phyloP scores from a whole-genome alignment of 2,888 invertebrate species.

The Lithophane ornitopus region DNA sequence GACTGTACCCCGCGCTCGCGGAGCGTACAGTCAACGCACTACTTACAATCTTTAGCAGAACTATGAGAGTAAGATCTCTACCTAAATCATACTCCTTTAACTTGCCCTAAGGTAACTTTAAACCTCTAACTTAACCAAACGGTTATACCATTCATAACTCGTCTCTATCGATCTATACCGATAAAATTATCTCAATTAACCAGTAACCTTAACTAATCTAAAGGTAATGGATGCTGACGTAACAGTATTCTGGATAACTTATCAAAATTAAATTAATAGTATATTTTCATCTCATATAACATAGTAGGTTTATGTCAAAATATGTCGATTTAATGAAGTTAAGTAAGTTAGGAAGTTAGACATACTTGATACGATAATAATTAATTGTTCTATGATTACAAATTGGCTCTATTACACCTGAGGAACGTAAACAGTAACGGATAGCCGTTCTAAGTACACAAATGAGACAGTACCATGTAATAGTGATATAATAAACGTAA shows the following conservation, averaged over 20 bases:
- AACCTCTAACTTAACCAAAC: conserved; percentile 81
- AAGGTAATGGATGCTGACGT: conserved; percentile 62
- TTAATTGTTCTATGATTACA: conserved; percentile 52
- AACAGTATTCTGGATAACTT: conserved; percentile 91
- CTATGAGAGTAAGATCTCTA: conserved; percentile 78
- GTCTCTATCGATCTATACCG: conserved; percentile 70
- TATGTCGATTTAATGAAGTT: conserved; percentile 65
- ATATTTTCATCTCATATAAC: conserved; percentile 64
- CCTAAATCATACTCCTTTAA: conserved; percentile 74
- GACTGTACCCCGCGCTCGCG: conserved; percentile 42
- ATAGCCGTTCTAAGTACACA: conserved; percentile 65
- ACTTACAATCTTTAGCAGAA: conserved; percentile 76
- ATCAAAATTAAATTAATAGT: conserved; percentile 76
- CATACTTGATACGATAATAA: conserved; percentile 56
- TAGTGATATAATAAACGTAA: conserved; percentile 69
- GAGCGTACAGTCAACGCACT: conserved; percentile 67
- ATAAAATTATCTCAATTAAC: conserved; percentile 76
- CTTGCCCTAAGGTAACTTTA: conserved; percentile 78
- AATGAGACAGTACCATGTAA: conserved; percentile 68
- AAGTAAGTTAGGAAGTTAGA: conserved; percentile 62
- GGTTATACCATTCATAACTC: conserved; percentile 81
- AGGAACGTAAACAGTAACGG: conserved; percentile 63
- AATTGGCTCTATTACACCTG: conserved; percentile 39
- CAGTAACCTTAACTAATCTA: conserved; percentile 71
- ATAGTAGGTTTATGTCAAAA: conserved; percentile 60